phyloP scores from a whole-genome alignment of 2,888 invertebrate species.

The Suillia variegata region DNA sequence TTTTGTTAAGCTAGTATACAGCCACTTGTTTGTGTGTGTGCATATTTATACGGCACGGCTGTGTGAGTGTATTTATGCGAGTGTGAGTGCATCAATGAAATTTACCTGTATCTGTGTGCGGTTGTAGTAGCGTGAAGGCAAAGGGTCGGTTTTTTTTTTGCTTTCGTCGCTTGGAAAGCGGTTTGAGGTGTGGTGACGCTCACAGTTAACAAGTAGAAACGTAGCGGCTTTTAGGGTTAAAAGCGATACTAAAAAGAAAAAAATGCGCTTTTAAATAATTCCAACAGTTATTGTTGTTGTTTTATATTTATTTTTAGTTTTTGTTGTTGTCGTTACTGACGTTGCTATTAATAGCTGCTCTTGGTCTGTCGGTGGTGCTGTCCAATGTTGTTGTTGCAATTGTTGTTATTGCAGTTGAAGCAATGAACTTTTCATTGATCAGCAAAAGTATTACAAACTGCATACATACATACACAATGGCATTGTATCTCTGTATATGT shows the following conservation, averaged over 20 bases:
- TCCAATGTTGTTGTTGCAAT: no score
- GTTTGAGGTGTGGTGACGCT: no score
- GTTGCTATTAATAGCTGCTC: conserved; percentile 4
- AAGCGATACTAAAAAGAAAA: no score
- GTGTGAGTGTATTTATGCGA: conserved; percentile 19
- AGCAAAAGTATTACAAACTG: conserved; percentile 21
- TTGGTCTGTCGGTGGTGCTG: not conserved
- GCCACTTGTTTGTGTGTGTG: not conserved
- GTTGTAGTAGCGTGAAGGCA: not conserved
- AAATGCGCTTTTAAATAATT: not conserved
- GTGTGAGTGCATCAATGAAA: conserved; percentile 4
- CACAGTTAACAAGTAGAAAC: no score
- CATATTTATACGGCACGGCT: conserved; percentile 5
- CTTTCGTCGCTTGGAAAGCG: not conserved
- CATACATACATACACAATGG: conserved; percentile 27
- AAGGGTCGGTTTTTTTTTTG: not conserved
- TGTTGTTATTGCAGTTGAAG: conserved; percentile 17
- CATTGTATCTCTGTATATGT: not conserved
- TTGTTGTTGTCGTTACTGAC: not conserved
- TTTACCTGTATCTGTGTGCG: not conserved
- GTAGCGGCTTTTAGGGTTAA: no score
- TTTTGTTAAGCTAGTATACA: no score
- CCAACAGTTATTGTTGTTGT: not conserved
- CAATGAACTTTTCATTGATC: conserved; percentile 38
- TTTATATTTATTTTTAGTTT: no score